Base-by-base conservation (phyloP, 2,113 vertebrate genomes). In the Cariama cristata region DNA sequence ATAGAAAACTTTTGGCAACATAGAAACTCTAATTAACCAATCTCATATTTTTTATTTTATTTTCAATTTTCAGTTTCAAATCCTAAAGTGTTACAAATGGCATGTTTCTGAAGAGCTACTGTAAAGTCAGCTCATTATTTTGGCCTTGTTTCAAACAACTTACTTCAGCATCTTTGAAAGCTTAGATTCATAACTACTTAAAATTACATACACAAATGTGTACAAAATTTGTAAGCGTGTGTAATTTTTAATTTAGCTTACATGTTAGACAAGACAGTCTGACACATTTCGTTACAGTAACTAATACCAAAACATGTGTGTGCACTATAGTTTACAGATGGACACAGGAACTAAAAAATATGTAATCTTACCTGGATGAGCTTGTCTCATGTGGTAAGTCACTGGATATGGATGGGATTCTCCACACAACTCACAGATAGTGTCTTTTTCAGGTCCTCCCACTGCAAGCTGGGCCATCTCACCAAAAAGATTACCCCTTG, bases 401-500 rank as follows among this genome's bases (percentile, higher is more conserved):
- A 99, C 99, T 21, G 99, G 99, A 95, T 99, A 99, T 0, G 99
- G 99, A 94, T 99, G 99, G 13, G 99, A 99, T 81, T 99, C 99
- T 75, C 99, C 99, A 86, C 99, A 99, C 42, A 99, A 98, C 94
- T 99, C 99, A 82, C 99, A 99, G 97, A 99, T 99, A 9, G 99
- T 99, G 88, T 99, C 99, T 95, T 99, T 99, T 97, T 99, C 99
- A 9, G 99, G 99, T 63, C 99, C 99, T 91, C 99, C 99, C 91
- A 99, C 99, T 26, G 99, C 99, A 47, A 99, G 98, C 94, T 99
- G 99, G 17, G 99, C 99, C 99, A 99, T 99, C 97, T 99, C 99
- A 14, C 99, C 99, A 97, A 99, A 99, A 53, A 99, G 98, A 98
- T 99, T 99, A 52, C 99, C 99, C 75, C 99, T 98, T 7, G 99